Percentiles rank a stretch among this genome's conserved stretches.
Evolutionary conservation across 2,888 invertebrate species (phyloP).

Genomic region (Malthinus seriepunctatus): DNA sequence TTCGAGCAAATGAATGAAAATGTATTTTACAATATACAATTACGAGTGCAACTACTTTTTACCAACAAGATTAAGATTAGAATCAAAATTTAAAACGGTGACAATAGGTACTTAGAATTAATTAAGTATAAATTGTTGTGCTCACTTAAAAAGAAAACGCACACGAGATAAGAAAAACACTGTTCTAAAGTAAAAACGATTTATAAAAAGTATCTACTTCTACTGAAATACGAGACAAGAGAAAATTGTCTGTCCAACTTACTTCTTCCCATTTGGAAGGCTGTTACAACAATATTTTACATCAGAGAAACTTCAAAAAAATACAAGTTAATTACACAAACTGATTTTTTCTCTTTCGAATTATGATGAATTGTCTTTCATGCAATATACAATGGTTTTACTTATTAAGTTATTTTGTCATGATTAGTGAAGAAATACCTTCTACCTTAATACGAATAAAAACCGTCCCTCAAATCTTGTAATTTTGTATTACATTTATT

Average conservation of each 20-base stretch:
- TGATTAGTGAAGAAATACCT: too few species aligned
- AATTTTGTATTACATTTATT: too few species aligned
- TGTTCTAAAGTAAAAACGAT: too few species aligned
- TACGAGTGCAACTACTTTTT: background rate
- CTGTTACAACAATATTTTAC: conserved; percentile 46
- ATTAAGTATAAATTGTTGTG: background rate
- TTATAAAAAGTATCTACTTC: background rate
- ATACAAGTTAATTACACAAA: conserved; percentile 29
- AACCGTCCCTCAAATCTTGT: too few species aligned
- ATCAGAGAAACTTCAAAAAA: conserved; percentile 37
- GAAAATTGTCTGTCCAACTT: conserved; percentile 46
- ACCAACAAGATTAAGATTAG: background rate
- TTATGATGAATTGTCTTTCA: too few species aligned
- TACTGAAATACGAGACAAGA: conserved; percentile 3
- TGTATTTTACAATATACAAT: background rate
- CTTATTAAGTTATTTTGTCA: too few species aligned
- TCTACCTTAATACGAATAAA: too few species aligned
- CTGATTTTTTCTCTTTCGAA: background rate
- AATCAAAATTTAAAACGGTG: conserved; percentile 1
- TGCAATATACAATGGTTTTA: too few species aligned
- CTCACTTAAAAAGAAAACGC: background rate
- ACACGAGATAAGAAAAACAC: background rate
- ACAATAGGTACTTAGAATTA: background rate
- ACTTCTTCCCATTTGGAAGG: conserved; percentile 54
- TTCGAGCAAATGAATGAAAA: background rate